Percentiles rank a stretch among this genome's conserved stretches.
Evolutionary conservation across 1,140 invertebrate species (phyloP).

Genomic region (Luehdorfia chinensis): DNA sequence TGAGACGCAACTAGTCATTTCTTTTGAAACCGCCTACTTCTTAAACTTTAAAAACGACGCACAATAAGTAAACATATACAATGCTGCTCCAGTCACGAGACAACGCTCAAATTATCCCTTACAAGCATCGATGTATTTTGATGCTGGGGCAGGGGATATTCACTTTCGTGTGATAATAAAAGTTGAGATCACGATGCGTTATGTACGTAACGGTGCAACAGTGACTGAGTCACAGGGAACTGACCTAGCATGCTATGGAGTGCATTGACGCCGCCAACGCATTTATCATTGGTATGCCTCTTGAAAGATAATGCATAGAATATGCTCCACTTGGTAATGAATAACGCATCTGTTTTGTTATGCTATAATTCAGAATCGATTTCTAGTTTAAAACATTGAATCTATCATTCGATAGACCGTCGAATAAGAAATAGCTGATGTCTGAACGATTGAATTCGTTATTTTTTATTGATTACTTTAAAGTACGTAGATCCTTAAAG

Average conservation of each 20-base stretch:
- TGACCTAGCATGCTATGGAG: constrained; percentile 73
- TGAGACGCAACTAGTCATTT: constrained; percentile 34
- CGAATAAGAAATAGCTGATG: constrained; percentile 2
- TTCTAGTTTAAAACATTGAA: constrained; percentile 43
- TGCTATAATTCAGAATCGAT: constrained; percentile 40
- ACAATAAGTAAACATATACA: constrained; percentile 19
- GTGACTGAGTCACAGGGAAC: constrained; percentile 71
- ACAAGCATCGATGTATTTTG: constrained; percentile 23
- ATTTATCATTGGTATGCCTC: constrained; percentile 68
- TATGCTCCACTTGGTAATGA: constrained; percentile 56
- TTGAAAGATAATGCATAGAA: constrained; percentile 65
- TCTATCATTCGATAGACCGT: constrained; percentile 19
- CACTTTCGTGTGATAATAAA: constrained; percentile 27
- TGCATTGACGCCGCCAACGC: constrained; percentile 68
- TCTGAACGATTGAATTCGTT: too few relatives aligned
- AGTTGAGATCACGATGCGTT: constrained; percentile 54
- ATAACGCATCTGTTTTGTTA: constrained; percentile 64
- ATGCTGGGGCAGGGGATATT: background rate
- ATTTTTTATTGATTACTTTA: too few relatives aligned
- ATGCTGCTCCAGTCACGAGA: constrained; percentile 19
- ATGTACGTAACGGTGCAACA: constrained; percentile 69
- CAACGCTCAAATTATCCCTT: background rate
- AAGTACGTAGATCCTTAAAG: too few relatives aligned
- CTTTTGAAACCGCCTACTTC: constrained; percentile 20
- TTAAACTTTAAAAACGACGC: constrained; percentile 1